Conservation (phyloP, 2,888 invertebrate genomes). For the Orthosia incerta region DNA sequence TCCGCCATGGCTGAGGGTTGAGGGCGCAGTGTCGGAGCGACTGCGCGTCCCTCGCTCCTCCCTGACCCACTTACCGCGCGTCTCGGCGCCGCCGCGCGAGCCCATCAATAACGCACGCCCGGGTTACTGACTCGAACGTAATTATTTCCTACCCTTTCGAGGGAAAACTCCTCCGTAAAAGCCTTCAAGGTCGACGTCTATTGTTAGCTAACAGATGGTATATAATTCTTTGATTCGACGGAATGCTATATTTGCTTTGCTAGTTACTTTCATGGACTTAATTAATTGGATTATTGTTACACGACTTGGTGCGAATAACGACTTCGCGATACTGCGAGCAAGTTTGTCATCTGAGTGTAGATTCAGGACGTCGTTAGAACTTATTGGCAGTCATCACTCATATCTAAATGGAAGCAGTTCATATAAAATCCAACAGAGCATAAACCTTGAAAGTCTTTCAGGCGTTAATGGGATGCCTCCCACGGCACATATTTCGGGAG, state of each 20-base stretch:
- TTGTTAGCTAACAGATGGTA: constrained; percentile 87
- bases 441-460: constrained; percentile 66
- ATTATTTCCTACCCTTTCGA: constrained; percentile 90
- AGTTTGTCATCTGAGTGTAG: constrained; percentile 10
- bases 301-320: constrained; percentile 13
- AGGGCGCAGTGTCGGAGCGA: constrained; percentile 93
- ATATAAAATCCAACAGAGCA: constrained; percentile 61
- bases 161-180: constrained; percentile 87
- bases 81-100: constrained; percentile 83
- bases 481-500: constrained; percentile 64
- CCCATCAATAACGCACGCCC: constrained; percentile 90
- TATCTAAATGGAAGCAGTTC: constrained; percentile 52
- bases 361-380: constrained; percentile 25
- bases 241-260: constrained; percentile 74
- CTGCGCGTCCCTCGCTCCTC: constrained; percentile 82
- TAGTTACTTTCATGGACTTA: constrained; percentile 66
- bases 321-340: constrained; percentile 3
- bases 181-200: constrained; percentile 88
- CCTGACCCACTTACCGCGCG: constrained; percentile 88
- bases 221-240: constrained; percentile 78
- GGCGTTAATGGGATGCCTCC: constrained; percentile 70
- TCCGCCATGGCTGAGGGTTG: constrained; percentile 89
- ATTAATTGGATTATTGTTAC: constrained; percentile 64
- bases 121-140: constrained; percentile 90
- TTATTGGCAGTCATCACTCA: constrained; percentile 43